A percentile compares a stretch with the other conserved stretches of the same genome.
Conservation (phyloP, 2,888 invertebrate genomes). For the Dyspetes luteomarginatus region DNA sequence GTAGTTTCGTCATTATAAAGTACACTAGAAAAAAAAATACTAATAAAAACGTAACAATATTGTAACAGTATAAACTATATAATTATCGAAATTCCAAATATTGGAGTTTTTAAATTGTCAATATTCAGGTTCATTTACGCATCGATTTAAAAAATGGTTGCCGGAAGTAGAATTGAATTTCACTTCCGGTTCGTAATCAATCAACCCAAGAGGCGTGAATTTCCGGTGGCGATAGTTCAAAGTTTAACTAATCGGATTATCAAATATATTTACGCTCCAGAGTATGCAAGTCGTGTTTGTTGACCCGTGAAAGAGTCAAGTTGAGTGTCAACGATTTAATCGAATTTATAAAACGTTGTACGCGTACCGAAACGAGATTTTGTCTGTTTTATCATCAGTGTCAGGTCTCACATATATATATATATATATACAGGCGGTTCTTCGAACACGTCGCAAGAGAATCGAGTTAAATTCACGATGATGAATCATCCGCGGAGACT, state of each 20-base stretch:
- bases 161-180: too few relatives aligned
- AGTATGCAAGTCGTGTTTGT: not conserved
- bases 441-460: conserved; percentile 21
- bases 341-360: not conserved
- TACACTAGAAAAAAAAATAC: not conserved
- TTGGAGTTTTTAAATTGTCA: too few relatives aligned
- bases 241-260: conserved; percentile 2
- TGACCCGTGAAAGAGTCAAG: conserved; percentile 42
- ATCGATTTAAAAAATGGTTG: too few relatives aligned
- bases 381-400: not conserved
- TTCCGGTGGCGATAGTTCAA: conserved; percentile 7
- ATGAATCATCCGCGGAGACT: conserved; percentile 39
- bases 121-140: too few relatives aligned
- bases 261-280: too few relatives aligned
- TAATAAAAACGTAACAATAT: too few relatives aligned
- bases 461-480: conserved; percentile 37
- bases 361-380: conserved; percentile 30
- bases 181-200: not conserved
- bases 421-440: not conserved
- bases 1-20: not conserved
- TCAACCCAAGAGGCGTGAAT: not conserved
- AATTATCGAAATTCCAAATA: too few relatives aligned
- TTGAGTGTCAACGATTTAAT: conserved; percentile 52
- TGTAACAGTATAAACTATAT: too few relatives aligned
- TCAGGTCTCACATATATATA: too few relatives aligned